A percentile compares a stretch with the other conserved stretches of the same genome.
Conservation (phyloP, 2,113 vertebrate species). For the Butorides virescens region DNA sequence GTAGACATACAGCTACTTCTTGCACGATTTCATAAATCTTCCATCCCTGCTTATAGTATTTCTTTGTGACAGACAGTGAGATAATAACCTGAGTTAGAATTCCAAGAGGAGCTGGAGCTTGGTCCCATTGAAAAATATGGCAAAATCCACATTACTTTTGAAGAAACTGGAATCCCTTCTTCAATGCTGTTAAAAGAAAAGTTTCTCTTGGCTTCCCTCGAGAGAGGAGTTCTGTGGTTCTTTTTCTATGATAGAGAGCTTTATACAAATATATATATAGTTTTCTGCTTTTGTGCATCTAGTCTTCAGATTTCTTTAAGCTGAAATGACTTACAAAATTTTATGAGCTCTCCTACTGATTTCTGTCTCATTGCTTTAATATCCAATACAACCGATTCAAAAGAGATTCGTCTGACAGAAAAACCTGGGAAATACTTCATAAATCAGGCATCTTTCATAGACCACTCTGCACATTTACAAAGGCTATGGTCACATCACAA, state of each 20-base stretch:
- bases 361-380: not conserved
- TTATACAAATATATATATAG: not conserved
- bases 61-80: not conserved
- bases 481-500: not conserved
- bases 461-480: not conserved
- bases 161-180: not conserved
- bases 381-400: not conserved
- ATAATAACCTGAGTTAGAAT: not conserved
- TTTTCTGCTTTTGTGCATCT: not conserved
- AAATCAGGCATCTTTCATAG: not conserved
- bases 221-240: not conserved
- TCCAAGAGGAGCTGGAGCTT: not conserved
- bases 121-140: not conserved
- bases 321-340: not conserved
- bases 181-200: not conserved
- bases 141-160: not conserved
- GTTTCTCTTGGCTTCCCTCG: not conserved
- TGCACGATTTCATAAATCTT: not conserved
- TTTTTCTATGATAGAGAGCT: not conserved
- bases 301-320: not conserved
- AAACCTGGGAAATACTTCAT: not conserved
- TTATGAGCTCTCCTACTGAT: not conserved
- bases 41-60: not conserved
- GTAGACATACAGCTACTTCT: not conserved
- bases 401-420: not conserved